A percentile compares a stretch with the other conserved stretches of the same genome.
These are phyloP conservation scores for Diploscapter pachys DNA, from an alignment of 1,140 invertebrate species.

Conservation along the genomic window DNA sequence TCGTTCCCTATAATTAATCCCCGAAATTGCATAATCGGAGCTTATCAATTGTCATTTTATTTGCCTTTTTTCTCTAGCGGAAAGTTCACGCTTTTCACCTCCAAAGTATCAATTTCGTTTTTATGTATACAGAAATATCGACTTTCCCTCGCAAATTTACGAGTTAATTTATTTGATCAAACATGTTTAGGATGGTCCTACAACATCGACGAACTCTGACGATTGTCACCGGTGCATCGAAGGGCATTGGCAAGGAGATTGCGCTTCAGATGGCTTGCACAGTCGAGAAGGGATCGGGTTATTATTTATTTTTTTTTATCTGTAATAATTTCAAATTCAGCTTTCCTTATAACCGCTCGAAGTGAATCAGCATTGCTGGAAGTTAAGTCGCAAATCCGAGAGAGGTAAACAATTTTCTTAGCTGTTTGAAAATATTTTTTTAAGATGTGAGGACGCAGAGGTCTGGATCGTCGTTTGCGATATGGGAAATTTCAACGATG, in stretches of 20 bases:
- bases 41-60: too few species aligned
- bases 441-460: too few species aligned
- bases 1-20: too few species aligned
- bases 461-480: too few species aligned
- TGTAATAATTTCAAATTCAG: not conserved
- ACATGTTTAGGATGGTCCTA: not conserved
- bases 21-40: too few species aligned
- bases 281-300: not conserved
- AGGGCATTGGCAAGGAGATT: constrained; percentile 95
- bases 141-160: not conserved
- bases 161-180: not conserved
- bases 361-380: not conserved
- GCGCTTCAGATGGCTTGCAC: constrained; percentile 74
- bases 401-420: not conserved
- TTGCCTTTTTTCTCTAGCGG: too few species aligned
- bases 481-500: too few species aligned
- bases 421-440: too few species aligned
- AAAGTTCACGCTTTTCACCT: too few species aligned
- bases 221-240: constrained; percentile 89
- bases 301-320: not conserved
- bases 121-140: too few species aligned
- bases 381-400: not conserved
- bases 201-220: not conserved
- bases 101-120: too few species aligned
- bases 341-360: not conserved